Conservation (phyloP, 1,140 invertebrate genomes). For the Magallana angulata region DNA sequence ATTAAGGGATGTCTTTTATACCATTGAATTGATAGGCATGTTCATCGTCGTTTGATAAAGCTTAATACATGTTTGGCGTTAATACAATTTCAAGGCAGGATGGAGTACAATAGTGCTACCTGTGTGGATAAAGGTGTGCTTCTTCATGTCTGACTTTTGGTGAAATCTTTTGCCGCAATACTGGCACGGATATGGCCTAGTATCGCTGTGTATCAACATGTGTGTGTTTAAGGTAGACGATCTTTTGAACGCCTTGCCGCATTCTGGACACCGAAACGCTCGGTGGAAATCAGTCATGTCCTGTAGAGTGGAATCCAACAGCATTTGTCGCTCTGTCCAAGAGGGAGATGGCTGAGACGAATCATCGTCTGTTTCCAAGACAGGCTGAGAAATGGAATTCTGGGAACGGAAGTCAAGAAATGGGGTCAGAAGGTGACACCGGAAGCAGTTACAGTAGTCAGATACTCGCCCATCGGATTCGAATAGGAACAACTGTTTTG, state of each 20-base stretch:
- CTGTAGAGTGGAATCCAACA: conserved; percentile 22
- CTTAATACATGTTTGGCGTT: too few relatives aligned
- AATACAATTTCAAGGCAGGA: too few relatives aligned
- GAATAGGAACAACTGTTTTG: not conserved
- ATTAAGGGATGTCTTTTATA: too few relatives aligned
- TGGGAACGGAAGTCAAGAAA: not conserved
- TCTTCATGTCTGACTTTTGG: conserved; percentile 99
- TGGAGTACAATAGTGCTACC: conserved; percentile 82
- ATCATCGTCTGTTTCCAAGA: not conserved
- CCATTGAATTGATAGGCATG: too few relatives aligned
- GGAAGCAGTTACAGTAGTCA: conserved; percentile 22
- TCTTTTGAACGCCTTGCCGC: conserved; percentile 98
- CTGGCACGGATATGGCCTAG: conserved; percentile 80
- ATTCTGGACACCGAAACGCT: conserved; percentile 97
- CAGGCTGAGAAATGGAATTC: not conserved
- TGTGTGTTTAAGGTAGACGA: conserved; percentile 98
- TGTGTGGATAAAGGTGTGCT: conserved; percentile 99
- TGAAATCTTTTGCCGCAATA: conserved; percentile 97
- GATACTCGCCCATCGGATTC: not conserved
- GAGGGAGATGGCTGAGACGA: not conserved
- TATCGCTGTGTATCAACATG: conserved; percentile 98
- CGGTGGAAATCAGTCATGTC: conserved; percentile 82
- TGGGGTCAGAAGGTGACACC: conserved; percentile 14
- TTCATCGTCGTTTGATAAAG: too few relatives aligned
- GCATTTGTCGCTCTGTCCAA: not conserved